Conservation (phyloP, 1,140 invertebrate genomes). For the Drosophila burlai region DNA sequence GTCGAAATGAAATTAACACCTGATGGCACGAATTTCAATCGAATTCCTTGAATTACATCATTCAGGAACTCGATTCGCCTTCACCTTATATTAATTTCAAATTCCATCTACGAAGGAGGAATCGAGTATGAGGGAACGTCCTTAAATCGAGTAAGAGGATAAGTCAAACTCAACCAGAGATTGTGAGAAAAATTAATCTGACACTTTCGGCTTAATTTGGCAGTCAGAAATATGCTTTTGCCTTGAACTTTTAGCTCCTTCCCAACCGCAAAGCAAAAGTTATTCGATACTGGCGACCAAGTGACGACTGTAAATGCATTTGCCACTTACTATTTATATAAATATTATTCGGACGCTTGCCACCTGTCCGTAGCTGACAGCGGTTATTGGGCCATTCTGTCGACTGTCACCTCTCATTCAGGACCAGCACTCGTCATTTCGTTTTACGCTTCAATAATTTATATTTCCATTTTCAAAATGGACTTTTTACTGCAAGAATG, state of each 20-base stretch:
- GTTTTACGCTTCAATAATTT: constrained; percentile 70
- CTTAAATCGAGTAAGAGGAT: neutral
- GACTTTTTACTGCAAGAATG: constrained; percentile 57
- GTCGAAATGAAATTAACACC: constrained; percentile 34
- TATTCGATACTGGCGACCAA: constrained; percentile 7
- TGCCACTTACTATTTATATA: constrained; percentile 44
- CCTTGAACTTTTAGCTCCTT: neutral
- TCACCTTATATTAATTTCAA: constrained; percentile 21
- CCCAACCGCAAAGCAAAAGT: neutral
- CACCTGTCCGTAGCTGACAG: constrained; percentile 33
- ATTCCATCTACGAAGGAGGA: neutral
- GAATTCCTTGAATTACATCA: constrained; percentile 3
- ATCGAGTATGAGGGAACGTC: neutral
- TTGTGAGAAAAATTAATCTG: neutral
- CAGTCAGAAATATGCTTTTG: neutral
- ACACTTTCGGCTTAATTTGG: constrained; percentile 7
- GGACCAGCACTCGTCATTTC: constrained; percentile 7
- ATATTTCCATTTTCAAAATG: constrained; percentile 71
- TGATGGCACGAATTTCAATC: constrained; percentile 19
- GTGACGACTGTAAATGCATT: constrained; percentile 36
- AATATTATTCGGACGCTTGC: constrained; percentile 44
- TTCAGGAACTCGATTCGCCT: constrained; percentile 1
- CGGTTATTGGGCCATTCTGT: neutral
- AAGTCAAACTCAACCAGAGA: neutral
- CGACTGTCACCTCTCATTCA: constrained; percentile 2